Conservation (phyloP, 1,140 invertebrate genomes). For the Odontomachus brunneus region DNA sequence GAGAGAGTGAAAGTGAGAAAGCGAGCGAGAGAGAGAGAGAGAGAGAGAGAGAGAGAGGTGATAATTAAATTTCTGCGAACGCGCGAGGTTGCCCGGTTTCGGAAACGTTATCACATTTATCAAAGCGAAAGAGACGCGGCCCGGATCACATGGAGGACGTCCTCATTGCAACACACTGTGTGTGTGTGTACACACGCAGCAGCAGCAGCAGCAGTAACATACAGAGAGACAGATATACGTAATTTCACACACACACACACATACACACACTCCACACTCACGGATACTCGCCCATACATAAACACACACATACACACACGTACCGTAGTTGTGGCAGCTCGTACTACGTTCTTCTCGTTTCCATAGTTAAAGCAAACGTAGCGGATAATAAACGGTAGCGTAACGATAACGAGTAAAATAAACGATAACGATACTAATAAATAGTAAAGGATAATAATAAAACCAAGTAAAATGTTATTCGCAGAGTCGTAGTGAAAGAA, state of each 20-base stretch:
- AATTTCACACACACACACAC: background rate
- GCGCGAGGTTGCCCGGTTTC: slow-evolving; percentile 61
- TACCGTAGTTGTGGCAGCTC: slow-evolving; percentile 30
- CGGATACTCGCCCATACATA: background rate
- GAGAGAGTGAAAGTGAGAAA: slow-evolving; percentile 7
- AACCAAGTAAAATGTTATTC: slow-evolving; percentile 27
- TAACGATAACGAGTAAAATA: slow-evolving; percentile 53
- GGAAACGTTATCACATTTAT: slow-evolving; percentile 47
- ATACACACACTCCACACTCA: background rate
- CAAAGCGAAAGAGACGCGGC: slow-evolving; percentile 30
- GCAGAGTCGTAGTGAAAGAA: background rate
- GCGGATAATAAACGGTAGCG: slow-evolving; percentile 54
- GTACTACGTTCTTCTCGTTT: slow-evolving; percentile 56
- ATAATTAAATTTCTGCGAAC: slow-evolving; percentile 41
- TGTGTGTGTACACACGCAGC: slow-evolving; percentile 6
- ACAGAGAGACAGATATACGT: too few relatives aligned
- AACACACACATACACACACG: slow-evolving; percentile 23
- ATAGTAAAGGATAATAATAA: slow-evolving; percentile 58
- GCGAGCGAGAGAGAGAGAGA: slow-evolving; percentile 6
- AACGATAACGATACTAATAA: slow-evolving; percentile 50
- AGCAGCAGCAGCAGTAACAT: too few relatives aligned
- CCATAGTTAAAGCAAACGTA: slow-evolving; percentile 59
- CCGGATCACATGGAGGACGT: slow-evolving; percentile 54
- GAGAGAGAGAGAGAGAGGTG: slow-evolving; percentile 8
- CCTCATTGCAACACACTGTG: slow-evolving; percentile 27